Evolutionary conservation across 1,140 invertebrate genomes (phyloP), one percentile per base, ranked within the genome.

Genomic region (Caerostris darwini): DNA sequence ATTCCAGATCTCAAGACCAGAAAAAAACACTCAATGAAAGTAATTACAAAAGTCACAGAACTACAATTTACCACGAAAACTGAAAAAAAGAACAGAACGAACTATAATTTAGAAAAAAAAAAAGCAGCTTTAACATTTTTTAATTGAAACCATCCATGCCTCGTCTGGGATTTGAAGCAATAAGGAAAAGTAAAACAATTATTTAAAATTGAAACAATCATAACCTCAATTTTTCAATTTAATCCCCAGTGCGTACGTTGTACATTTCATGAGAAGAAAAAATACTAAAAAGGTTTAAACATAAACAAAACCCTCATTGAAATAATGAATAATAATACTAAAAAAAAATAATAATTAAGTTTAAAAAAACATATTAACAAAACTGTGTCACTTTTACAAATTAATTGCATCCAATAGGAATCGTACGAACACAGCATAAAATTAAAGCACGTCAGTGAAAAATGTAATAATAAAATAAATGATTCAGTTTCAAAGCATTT

Each of bases 391-490:
- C 85, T 87, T 87, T 87, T 87, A 87, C 85, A 53, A 87, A 87
- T 87, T 87, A 87, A 87, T 50, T 57, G 19, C 58, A 7, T 87
- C 58, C 54, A 83, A 83, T 77, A 83, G 56, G 81, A 83, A n/a
- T 83, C 81, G 54, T 17, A 57, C 5, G 5, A 57, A 83, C 17
- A 83, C 12, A 17, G 81, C 8, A 6, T 8, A 83, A 7, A 14
- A 6, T 10, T 58, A 34, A 59, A 12, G 8, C 8, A 61, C 61
- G 19, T 34, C 54, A 53, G 10, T n/a, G 19, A 58, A 83, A 19
- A 53, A 67, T 77, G n/a, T 77, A 96, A 14, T 59, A 87, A 87
- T 87, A 87, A 87, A 87, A 87, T 61, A 87, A 87, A 87, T 87
- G 85, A 87, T 87, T 87, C 57, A 87, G 85, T 87, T 87, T 87